These are phyloP conservation scores for Caiman crocodilus DNA, from an alignment of 2,797 vertebrate species.

Conservation along the genomic window DNA sequence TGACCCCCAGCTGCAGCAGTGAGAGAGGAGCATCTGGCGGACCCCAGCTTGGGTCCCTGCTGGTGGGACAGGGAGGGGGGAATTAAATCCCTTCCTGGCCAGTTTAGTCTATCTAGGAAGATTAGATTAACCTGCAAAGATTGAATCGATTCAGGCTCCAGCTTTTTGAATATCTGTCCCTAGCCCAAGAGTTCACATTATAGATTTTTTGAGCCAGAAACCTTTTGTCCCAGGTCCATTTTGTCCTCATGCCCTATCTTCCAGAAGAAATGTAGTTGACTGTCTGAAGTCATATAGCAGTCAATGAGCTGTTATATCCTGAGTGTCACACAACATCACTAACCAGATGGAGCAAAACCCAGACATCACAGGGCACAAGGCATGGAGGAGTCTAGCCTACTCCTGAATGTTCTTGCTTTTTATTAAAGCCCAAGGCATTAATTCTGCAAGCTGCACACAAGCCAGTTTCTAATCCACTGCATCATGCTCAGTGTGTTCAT, in stretches of 20 bases:
- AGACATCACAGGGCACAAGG: slow-evolving; percentile 46
- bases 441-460: slow-evolving; percentile 4
- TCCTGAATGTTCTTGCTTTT: background rate
- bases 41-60: too few species aligned
- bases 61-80: too few species aligned
- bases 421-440: background rate
- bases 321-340: slow-evolving; percentile 2
- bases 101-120: too few species aligned
- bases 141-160: too few species aligned
- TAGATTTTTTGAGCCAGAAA: slow-evolving; percentile 2
- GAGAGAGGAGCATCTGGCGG: too few species aligned
- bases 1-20: too few species aligned
- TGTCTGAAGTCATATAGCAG: background rate
- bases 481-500: background rate
- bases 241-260: slow-evolving; percentile 34
- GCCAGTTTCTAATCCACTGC: background rate
- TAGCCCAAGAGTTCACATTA: slow-evolving; percentile 1
- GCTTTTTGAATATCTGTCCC: too few species aligned
- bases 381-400: slow-evolving; percentile 22
- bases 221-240: slow-evolving; percentile 42
- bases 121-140: too few species aligned
- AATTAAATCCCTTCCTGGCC: too few species aligned
- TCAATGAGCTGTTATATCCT: slow-evolving; percentile 39
- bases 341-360: slow-evolving; percentile 38
- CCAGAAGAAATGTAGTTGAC: slow-evolving; percentile 50